Percentiles rank a stretch among this genome's conserved stretches.
These are phyloP conservation scores for Limnephilus lunatus DNA, from an alignment of 2,888 invertebrate genomes.

Conservation along the genomic window DNA sequence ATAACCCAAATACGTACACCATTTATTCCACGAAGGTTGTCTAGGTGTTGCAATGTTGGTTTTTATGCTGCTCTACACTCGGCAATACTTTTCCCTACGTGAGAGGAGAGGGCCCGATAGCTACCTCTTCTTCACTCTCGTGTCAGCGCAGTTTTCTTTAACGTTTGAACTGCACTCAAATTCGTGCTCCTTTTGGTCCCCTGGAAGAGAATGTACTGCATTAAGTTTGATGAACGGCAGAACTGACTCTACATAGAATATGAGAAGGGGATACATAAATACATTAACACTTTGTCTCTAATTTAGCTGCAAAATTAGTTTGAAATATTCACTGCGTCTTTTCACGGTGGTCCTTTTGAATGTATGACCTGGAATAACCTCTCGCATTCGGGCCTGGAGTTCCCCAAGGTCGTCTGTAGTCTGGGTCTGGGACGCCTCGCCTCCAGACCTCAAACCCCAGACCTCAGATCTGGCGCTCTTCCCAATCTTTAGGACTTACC, in stretches of 20 bases:
- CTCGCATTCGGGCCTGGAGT: slow-evolving; percentile 8
- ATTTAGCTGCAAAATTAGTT: neutral
- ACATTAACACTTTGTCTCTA: neutral
- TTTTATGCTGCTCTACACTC: neutral
- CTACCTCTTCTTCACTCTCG: neutral
- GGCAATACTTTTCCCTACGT: neutral
- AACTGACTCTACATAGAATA: no score
- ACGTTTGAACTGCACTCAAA: neutral
- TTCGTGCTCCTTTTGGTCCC: no score
- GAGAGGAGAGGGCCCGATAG: neutral
- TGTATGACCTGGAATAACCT: slow-evolving; percentile 15
- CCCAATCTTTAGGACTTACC: neutral
- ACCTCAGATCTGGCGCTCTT: neutral
- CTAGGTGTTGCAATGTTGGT: neutral
- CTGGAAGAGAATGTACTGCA: no score
- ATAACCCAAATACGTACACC: neutral
- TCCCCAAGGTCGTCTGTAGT: neutral
- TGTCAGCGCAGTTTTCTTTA: neutral
- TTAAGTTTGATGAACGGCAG: no score
- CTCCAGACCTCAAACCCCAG: neutral
- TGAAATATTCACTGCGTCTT: neutral
- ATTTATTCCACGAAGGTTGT: no score
- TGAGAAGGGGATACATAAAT: neutral
- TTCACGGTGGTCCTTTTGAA: slow-evolving; percentile 17
- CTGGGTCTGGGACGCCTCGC: slow-evolving; percentile 11